Conservation (phyloP, 2,888 invertebrate species). For the Amaurobius ferox region DNA sequence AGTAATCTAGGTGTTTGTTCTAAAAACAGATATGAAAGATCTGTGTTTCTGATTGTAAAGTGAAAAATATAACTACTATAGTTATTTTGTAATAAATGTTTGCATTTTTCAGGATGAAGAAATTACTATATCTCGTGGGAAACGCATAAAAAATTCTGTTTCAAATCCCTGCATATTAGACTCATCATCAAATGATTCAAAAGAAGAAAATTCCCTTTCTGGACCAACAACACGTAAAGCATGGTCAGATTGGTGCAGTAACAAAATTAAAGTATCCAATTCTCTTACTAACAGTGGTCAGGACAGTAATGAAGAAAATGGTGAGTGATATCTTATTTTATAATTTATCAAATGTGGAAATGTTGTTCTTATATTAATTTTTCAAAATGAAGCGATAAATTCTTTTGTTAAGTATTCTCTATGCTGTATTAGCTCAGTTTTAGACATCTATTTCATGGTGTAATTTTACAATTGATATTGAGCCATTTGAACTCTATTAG, state of each 20-base stretch:
- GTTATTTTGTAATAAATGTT: no score
- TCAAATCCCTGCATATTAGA: conserved; percentile 72
- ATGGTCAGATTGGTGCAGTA: conserved; percentile 85
- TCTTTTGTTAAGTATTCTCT: no score
- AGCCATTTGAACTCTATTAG: no score
- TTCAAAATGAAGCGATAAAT: no score
- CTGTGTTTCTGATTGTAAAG: no score
- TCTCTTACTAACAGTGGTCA: conserved; percentile 63
- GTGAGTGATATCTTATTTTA: conserved; percentile 20
- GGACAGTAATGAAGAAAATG: conserved; percentile 73
- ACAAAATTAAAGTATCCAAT: conserved; percentile 44
- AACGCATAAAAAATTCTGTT: conserved; percentile 63
- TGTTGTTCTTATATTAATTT: no score
- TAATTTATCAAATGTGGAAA: background rate
- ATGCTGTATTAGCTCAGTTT: no score
- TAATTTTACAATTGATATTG: no score
- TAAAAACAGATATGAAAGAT: no score
- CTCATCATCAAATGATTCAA: conserved; percentile 74
- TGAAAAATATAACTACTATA: no score
- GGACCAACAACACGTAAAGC: conserved; percentile 86
- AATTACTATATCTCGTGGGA: conserved; percentile 57
- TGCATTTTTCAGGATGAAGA: conserved; percentile 75
- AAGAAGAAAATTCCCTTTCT: conserved; percentile 79
- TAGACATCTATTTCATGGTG: no score
- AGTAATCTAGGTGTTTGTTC: no score